Evolutionary conservation across 1,140 invertebrate species (phyloP).

Genomic region (Anastrepha ludens): DNA sequence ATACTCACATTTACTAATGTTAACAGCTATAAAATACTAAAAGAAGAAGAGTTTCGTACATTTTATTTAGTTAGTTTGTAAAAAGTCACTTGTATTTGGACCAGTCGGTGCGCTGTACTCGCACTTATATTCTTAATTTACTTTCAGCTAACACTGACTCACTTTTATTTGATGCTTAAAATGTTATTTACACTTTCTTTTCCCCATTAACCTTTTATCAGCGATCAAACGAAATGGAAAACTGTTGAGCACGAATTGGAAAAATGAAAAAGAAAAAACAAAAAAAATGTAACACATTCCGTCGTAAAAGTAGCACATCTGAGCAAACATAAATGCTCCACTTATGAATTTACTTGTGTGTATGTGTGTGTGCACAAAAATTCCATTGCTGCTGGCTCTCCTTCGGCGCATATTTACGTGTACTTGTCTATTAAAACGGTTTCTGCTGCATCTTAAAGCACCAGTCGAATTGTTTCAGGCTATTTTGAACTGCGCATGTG

Average conservation of each 20-base stretch:
- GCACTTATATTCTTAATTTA: background rate
- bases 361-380: background rate
- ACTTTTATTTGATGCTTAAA: background rate
- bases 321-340: conserved; percentile 15
- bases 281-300: background rate
- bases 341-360: background rate
- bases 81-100: too few relatives aligned
- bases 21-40: too few relatives aligned
- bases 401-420: background rate
- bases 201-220: conserved; percentile 7
- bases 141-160: background rate
- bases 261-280: background rate
- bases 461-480: background rate
- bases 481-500: background rate
- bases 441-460: too few relatives aligned
- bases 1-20: too few relatives aligned
- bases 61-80: too few relatives aligned
- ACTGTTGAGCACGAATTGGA: background rate
- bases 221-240: background rate
- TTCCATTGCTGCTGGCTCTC: background rate
- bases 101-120: too few relatives aligned
- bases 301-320: background rate
- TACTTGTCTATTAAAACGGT: background rate
- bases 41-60: too few relatives aligned
- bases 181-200: conserved; percentile 8